These are phyloP conservation scores for Episyrphus balteatus DNA, from an alignment of 1,140 invertebrate genomes.

Conservation along the genomic window DNA sequence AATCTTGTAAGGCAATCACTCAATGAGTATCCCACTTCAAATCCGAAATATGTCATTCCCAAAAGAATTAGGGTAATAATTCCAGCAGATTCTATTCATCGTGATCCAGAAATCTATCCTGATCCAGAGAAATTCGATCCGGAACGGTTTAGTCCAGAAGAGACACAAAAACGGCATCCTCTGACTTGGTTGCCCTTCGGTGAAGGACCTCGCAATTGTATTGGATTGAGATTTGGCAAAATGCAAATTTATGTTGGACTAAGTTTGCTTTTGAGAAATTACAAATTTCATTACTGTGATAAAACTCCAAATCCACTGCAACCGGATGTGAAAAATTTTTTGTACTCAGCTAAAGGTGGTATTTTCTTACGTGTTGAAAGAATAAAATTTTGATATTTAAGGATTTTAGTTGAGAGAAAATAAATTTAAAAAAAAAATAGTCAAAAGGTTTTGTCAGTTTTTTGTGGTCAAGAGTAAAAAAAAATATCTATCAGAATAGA, in stretches of 20 bases:
- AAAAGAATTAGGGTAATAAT: slow-evolving; percentile 15
- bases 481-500: too few relatives aligned
- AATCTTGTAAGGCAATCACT: not conserved
- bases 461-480: too few relatives aligned
- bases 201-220: slow-evolving; percentile 33
- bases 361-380: slow-evolving; percentile 19
- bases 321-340: slow-evolving; percentile 13
- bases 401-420: too few relatives aligned
- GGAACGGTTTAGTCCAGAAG: slow-evolving; percentile 50
- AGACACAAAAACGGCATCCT: slow-evolving; percentile 35
- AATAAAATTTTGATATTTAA: too few relatives aligned
- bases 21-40: not conserved
- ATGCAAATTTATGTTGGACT: slow-evolving; percentile 49
- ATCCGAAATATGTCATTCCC: not conserved
- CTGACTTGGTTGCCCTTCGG: slow-evolving; percentile 50
- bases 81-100: slow-evolving; percentile 26
- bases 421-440: too few relatives aligned
- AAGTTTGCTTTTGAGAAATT: slow-evolving; percentile 30
- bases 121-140: slow-evolving; percentile 55
- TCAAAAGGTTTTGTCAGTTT: too few relatives aligned
- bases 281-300: slow-evolving; percentile 26
- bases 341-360: slow-evolving; percentile 15
- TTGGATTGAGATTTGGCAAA: slow-evolving; percentile 50
- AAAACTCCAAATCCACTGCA: slow-evolving; percentile 23
- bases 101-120: slow-evolving; percentile 40